Percentiles rank a stretch among this genome's conserved stretches.
phyloP scores from a whole-genome alignment of 2,113 vertebrate genomes.

The Triplophysa siluroides region DNA sequence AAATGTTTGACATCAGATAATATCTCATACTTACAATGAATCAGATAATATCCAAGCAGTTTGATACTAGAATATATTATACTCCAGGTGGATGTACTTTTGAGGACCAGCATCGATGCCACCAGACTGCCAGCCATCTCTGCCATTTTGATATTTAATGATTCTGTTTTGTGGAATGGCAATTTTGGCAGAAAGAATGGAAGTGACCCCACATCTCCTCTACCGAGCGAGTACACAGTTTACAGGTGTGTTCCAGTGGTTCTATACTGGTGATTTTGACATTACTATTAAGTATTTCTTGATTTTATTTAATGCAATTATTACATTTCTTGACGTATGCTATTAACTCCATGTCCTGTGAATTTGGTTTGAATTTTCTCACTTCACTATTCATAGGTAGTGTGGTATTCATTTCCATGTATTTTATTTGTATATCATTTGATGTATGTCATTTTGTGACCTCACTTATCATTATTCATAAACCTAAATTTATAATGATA shows the following conservation, averaged over 20 bases:
- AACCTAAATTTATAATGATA: neutral
- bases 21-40: no score
- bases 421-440: no score
- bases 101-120: conserved; percentile 72
- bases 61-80: neutral
- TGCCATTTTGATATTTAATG: conserved; percentile 84
- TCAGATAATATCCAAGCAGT: no score
- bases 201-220: conserved; percentile 76
- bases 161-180: conserved; percentile 90
- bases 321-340: no score
- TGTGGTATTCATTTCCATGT: no score
- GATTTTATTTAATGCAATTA: no score
- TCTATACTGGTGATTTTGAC: neutral
- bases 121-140: conserved; percentile 82
- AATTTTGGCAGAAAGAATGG: conserved; percentile 87
- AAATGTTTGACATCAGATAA: no score
- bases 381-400: no score
- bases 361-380: no score
- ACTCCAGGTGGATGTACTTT: conserved; percentile 78
- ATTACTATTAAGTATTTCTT: no score
- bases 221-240: conserved; percentile 84
- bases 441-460: no score
- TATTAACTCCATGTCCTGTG: no score
- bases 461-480: neutral
- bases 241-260: conserved; percentile 79